phyloP scores from a whole-genome alignment of 2,888 invertebrate species.

The Galeopsomyia nigrocyanea region DNA sequence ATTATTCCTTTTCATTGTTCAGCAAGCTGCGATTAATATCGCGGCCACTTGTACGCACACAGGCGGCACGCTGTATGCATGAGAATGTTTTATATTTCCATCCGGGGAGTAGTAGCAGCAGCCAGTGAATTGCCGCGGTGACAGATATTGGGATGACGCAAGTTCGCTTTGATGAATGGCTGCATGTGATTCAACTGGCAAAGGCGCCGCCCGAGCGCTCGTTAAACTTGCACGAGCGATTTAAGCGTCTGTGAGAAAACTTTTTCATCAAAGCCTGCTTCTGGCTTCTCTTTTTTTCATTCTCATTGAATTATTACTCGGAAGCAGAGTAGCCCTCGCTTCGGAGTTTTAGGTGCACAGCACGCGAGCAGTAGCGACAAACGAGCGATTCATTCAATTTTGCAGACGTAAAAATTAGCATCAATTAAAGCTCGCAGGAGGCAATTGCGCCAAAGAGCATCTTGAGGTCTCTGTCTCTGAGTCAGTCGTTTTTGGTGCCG shows the following conservation, averaged over 20 bases:
- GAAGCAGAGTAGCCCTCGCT: no score
- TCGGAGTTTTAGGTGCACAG: no score
- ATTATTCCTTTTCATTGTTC: background rate
- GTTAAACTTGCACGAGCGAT: constrained; percentile 4
- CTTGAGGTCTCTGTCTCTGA: background rate
- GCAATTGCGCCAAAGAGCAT: constrained; percentile 4
- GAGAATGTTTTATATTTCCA: constrained; percentile 36
- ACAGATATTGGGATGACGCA: constrained; percentile 39
- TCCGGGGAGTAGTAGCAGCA: no score
- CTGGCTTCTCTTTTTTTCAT: constrained; percentile 9
- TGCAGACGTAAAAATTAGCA: background rate
- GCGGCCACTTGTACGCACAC: background rate
- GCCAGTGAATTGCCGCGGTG: constrained; percentile 15
- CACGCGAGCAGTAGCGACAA: background rate
- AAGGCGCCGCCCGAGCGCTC: constrained; percentile 16
- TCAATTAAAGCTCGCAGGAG: constrained; percentile 15
- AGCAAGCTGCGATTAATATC: background rate
- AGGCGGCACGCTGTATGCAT: background rate
- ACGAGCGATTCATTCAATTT: no score
- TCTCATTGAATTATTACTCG: constrained; percentile 25
- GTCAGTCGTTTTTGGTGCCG: background rate
- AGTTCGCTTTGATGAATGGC: constrained; percentile 35
- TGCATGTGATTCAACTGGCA: constrained; percentile 38
- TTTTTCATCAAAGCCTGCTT: constrained; percentile 25
- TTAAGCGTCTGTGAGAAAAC: constrained; percentile 27